Evolutionary conservation across 1,140 invertebrate genomes (phyloP).

Genomic region (Bemisia tabaci): DNA sequence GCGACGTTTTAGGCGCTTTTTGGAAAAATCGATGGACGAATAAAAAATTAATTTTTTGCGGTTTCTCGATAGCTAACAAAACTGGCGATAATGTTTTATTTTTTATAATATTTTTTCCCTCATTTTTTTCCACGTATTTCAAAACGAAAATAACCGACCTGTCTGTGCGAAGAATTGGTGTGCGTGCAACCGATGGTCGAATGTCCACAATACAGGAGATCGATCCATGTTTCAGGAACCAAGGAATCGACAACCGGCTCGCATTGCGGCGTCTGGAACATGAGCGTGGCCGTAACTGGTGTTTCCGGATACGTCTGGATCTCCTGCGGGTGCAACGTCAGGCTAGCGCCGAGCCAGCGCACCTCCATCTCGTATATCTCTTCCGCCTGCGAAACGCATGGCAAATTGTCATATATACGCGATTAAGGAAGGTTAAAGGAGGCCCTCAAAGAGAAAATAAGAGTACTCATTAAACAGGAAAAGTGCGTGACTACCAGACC

Average conservation of each 20-base stretch:
- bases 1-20: too few relatives aligned
- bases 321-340: conserved; percentile 52
- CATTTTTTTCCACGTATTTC: too few relatives aligned
- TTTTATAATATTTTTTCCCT: too few relatives aligned
- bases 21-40: too few relatives aligned
- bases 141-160: conserved; percentile 33
- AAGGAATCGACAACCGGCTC: conserved; percentile 38
- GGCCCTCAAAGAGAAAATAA: too few relatives aligned
- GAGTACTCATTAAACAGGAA: too few relatives aligned
- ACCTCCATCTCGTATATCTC: conserved; percentile 42
- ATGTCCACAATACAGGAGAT: conserved; percentile 61
- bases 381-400: background rate
- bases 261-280: conserved; percentile 42
- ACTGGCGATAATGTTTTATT: too few relatives aligned
- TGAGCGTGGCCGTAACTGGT: conserved; percentile 50
- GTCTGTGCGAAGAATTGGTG: conserved; percentile 34
- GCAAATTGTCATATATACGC: too few relatives aligned
- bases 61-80: too few relatives aligned
- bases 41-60: too few relatives aligned
- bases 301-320: conserved; percentile 59
- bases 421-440: too few relatives aligned
- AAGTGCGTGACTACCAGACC: too few relatives aligned
- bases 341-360: conserved; percentile 55
- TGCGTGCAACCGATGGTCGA: conserved; percentile 36
- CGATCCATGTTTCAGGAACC: conserved; percentile 53